phyloP scores from a whole-genome alignment of 2,797 vertebrate genomes.

The Poeciliopsis presidionis region DNA sequence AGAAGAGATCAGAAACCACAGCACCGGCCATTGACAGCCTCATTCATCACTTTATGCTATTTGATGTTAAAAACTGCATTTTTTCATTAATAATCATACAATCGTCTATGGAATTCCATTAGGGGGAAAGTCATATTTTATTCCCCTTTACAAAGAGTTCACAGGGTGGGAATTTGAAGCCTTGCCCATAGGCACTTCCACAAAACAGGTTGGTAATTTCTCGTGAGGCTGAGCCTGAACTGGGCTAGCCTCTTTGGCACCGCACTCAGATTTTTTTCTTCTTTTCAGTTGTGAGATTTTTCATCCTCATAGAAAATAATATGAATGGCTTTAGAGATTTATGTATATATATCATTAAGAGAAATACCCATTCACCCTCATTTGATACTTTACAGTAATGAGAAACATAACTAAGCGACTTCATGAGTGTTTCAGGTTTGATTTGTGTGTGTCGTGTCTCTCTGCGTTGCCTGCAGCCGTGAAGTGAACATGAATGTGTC shows the following conservation, averaged over 20 bases:
- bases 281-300: constrained; percentile 30
- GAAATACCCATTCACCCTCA: constrained; percentile 12
- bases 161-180: constrained; percentile 23
- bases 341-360: constrained; percentile 27
- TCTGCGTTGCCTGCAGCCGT: constrained; percentile 29
- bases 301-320: constrained; percentile 60
- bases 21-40: constrained; percentile 43
- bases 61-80: constrained; percentile 65
- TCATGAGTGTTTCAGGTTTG: constrained; percentile 33
- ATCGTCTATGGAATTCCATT: constrained; percentile 20
- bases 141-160: constrained; percentile 36
- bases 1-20: constrained; percentile 36
- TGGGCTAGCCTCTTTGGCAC: constrained; percentile 17
- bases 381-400: constrained; percentile 37
- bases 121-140: constrained; percentile 32
- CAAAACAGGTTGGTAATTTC: constrained; percentile 37
- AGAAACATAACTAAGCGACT: constrained; percentile 34
- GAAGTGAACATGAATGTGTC: constrained; percentile 56
- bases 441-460: constrained; percentile 34
- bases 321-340: constrained; percentile 65
- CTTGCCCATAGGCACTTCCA: constrained; percentile 40
- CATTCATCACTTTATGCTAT: constrained; percentile 63
- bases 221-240: constrained; percentile 25
- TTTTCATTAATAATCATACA: constrained; percentile 63
- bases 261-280: constrained; percentile 7